These are phyloP conservation scores for Seriola dumerili DNA, from an alignment of 2,113 vertebrate genomes.

Conservation along the genomic window DNA sequence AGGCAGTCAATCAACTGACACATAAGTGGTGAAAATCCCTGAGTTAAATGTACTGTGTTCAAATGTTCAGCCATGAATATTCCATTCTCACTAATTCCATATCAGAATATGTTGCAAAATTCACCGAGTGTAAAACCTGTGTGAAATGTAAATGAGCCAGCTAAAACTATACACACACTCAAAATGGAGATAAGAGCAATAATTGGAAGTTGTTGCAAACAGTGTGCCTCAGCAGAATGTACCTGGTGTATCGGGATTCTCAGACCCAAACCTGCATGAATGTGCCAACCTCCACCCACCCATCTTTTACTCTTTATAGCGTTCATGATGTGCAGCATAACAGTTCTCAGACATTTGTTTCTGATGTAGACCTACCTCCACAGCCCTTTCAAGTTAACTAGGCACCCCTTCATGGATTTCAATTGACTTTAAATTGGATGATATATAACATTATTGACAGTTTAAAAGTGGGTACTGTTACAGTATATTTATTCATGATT, in stretches of 20 bases:
- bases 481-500: too few species aligned
- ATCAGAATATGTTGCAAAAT: conserved; percentile 9
- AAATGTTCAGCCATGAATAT: conserved; percentile 18
- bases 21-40: conserved; percentile 1
- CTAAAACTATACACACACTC: background rate
- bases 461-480: too few species aligned
- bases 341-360: too few species aligned
- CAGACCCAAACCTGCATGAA: background rate
- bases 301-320: too few species aligned
- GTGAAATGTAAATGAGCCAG: conserved; percentile 52
- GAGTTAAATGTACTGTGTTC: conserved; percentile 47
- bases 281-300: too few species aligned
- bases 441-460: too few species aligned
- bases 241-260: background rate
- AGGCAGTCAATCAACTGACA: conserved; percentile 17
- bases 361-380: background rate
- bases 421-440: too few species aligned
- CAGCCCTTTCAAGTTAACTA: background rate
- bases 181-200: conserved; percentile 10
- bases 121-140: conserved; percentile 1
- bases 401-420: background rate
- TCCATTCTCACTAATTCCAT: conserved; percentile 20
- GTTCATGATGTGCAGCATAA: too few species aligned
- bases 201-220: conserved; percentile 16
- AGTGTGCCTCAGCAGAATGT: conserved; percentile 2